Conservation (phyloP, 1,140 invertebrate genomes). For the Chrysoperla carnea region DNA sequence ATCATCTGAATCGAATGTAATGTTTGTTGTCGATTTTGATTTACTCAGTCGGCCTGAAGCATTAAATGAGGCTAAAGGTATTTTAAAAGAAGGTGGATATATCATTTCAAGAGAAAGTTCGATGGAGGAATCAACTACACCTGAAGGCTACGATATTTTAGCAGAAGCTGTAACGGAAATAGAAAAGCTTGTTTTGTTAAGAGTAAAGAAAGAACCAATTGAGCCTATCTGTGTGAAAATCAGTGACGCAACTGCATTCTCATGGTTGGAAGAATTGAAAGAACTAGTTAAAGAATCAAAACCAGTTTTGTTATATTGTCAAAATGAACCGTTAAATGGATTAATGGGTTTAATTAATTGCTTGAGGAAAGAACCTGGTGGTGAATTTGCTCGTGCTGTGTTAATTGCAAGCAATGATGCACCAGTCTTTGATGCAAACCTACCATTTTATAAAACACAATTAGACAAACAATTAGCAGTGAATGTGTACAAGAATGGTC, state of each 20-base stretch:
- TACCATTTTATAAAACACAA: conserved; percentile 44
- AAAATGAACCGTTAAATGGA: conserved; percentile 50
- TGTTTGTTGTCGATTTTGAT: conserved; percentile 4
- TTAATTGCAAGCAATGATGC: conserved; percentile 44
- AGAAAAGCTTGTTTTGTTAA: conserved; percentile 24
- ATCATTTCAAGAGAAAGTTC: conserved; percentile 27
- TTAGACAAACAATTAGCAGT: conserved; percentile 54
- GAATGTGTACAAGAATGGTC: conserved; percentile 57
- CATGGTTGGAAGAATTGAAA: conserved; percentile 34
- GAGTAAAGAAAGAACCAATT: conserved; percentile 10
- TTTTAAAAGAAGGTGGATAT: conserved; percentile 25
- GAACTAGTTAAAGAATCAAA: conserved; percentile 31
- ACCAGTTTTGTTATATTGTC: conserved; percentile 34
- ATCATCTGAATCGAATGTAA: conserved; percentile 24
- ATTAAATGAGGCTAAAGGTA: background rate
- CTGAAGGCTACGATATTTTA: conserved; percentile 20
- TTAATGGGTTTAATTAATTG: conserved; percentile 71
- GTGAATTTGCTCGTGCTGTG: conserved; percentile 38
- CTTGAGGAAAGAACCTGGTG: conserved; percentile 46
- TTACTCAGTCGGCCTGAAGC: background rate
- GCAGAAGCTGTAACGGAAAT: conserved; percentile 21
- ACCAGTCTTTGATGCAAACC: conserved; percentile 40
- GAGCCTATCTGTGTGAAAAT: background rate
- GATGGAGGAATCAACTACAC: conserved; percentile 9
- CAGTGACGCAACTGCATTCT: conserved; percentile 12